Evolutionary conservation across 2,113 vertebrate genomes (phyloP).

Genomic region (Electrona antarctica): DNA sequence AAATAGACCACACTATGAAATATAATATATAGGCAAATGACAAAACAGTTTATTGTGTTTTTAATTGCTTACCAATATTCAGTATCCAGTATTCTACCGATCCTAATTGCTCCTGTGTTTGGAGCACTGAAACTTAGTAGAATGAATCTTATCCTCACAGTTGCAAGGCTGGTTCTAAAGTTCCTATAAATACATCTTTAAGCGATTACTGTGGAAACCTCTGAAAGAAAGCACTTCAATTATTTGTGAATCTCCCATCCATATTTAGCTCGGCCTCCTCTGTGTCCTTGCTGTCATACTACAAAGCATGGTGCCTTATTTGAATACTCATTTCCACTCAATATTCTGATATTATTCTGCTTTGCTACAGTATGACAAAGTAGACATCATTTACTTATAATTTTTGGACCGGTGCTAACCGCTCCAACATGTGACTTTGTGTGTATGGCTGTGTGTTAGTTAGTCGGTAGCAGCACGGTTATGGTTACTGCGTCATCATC

Average conservation of each 20-base stretch:
- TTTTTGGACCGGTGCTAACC: neutral
- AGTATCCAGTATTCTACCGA: neutral
- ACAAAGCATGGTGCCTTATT: slow-evolving; percentile 29
- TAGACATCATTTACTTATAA: neutral
- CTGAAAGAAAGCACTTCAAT: slow-evolving; percentile 72
- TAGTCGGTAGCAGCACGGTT: neutral
- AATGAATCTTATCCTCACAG: slow-evolving; percentile 25
- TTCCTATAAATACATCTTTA: slow-evolving; percentile 76
- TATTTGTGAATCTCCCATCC: slow-evolving; percentile 71
- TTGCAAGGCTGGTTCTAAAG: slow-evolving; percentile 35
- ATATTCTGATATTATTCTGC: neutral
- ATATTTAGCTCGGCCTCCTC: slow-evolving; percentile 53
- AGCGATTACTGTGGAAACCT: slow-evolving; percentile 58
- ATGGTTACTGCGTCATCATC: neutral
- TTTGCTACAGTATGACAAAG: neutral
- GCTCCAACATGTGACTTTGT: neutral
- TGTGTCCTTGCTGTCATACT: slow-evolving; percentile 51
- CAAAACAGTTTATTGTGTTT: slow-evolving; percentile 1
- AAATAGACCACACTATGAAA: neutral
- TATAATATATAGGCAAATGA: slow-evolving; percentile 1
- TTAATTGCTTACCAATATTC: too few relatives aligned
- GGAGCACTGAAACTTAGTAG: slow-evolving; percentile 22
- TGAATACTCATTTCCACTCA: neutral
- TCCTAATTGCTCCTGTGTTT: slow-evolving; percentile 29
- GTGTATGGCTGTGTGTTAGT: too few relatives aligned